phyloP scores from a whole-genome alignment of 1,140 invertebrate species.

The Philopotamus ludificatus region DNA sequence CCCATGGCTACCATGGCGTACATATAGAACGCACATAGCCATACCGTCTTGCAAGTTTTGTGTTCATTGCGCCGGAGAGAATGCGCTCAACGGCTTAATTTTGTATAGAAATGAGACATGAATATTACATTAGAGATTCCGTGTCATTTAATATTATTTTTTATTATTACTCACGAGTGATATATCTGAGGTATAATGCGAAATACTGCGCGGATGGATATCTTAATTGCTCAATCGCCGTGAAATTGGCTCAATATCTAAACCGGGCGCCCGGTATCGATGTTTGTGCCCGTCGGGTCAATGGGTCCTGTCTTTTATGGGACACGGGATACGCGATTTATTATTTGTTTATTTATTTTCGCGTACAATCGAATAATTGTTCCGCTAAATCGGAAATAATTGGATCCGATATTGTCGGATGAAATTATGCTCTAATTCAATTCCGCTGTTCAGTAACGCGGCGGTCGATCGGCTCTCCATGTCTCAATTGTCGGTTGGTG shows the following conservation, averaged over 20 bases:
- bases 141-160: too few relatives aligned
- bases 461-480: conserved; percentile 16
- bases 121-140: too few relatives aligned
- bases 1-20: too few relatives aligned
- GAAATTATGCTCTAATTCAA: conserved; percentile 23
- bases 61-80: too few relatives aligned
- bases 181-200: too few relatives aligned
- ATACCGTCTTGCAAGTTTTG: too few relatives aligned
- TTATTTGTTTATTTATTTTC: background rate
- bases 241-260: conserved; percentile 42
- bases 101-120: too few relatives aligned
- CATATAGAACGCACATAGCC: too few relatives aligned
- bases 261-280: conserved; percentile 27
- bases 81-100: too few relatives aligned
- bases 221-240: conserved; percentile 43
- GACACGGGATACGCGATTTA: background rate
- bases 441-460: too few relatives aligned
- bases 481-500: conserved; percentile 22
- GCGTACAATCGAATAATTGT: conserved; percentile 5
- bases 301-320: background rate
- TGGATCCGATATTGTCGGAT: conserved; percentile 29
- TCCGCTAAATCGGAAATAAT: conserved; percentile 36
- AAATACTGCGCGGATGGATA: conserved; percentile 39
- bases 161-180: too few relatives aligned
- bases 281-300: background rate